Conservation (phyloP, 30 jellyfish, hydroid and myxozoan genomes). For the Pseudorhiza aurosa region DNA sequence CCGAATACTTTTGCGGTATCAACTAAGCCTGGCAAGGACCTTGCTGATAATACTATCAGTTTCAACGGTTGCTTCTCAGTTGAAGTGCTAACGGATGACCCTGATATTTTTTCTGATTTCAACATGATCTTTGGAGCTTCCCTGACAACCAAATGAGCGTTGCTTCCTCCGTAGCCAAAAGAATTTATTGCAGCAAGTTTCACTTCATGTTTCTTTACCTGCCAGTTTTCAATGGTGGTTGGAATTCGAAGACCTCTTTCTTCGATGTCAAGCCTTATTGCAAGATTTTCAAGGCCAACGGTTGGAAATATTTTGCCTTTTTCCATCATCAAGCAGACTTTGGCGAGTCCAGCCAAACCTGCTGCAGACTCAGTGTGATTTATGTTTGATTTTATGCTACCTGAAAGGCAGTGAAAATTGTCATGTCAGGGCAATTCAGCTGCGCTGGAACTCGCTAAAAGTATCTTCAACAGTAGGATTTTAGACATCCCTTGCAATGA, state of each 20-base stretch:
- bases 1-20: slow-evolving; percentile 50
- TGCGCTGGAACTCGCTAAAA: too few relatives aligned
- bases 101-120: background rate
- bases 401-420: too few relatives aligned
- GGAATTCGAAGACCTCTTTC: slow-evolving; percentile 51
- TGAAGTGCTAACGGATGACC: background rate
- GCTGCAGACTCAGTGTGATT: slow-evolving; percentile 81
- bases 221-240: slow-evolving; percentile 34
- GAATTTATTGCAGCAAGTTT: slow-evolving; percentile 69
- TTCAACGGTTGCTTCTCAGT: slow-evolving; percentile 7
- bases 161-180: slow-evolving; percentile 80
- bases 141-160: slow-evolving; percentile 54
- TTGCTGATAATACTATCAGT: slow-evolving; percentile 45
- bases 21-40: slow-evolving; percentile 33
- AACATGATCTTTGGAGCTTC: slow-evolving; percentile 21
- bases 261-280: slow-evolving; percentile 48
- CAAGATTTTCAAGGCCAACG: slow-evolving; percentile 54
- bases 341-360: slow-evolving; percentile 80
- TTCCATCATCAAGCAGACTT: slow-evolving; percentile 66
- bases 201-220: background rate
- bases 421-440: too few relatives aligned
- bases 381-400: slow-evolving; percentile 73
- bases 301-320: slow-evolving; percentile 40
- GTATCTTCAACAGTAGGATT: too few relatives aligned
- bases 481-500: too few relatives aligned